Conservation (phyloP, 2,797 vertebrate species). For the Onychomys arenicola region DNA sequence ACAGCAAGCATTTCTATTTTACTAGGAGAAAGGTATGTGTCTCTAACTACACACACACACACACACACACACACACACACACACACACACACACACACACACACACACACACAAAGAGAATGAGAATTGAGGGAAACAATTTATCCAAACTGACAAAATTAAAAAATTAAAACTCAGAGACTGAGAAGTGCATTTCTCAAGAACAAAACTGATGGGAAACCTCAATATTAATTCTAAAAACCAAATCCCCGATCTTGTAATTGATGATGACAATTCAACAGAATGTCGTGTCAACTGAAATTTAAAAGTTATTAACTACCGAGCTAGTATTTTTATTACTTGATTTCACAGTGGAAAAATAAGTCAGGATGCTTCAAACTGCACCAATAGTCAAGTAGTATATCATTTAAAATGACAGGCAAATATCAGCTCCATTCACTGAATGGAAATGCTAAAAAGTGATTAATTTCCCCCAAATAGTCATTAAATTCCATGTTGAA, state of each 20-base stretch:
- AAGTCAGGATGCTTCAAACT: slow-evolving; percentile 73
- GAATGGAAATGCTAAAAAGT: slow-evolving; percentile 81
- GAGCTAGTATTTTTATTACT: slow-evolving; percentile 67
- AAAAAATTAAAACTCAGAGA: slow-evolving; percentile 59
- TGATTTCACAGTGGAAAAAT: slow-evolving; percentile 70
- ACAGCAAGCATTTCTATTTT: slow-evolving; percentile 58
- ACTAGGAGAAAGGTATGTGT: background rate
- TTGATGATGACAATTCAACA: slow-evolving; percentile 50
- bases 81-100: no score
- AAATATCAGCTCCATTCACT: slow-evolving; percentile 82
- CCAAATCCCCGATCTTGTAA: slow-evolving; percentile 44
- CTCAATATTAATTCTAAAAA: slow-evolving; percentile 63
- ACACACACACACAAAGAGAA: background rate
- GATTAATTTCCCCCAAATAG: slow-evolving; percentile 55
- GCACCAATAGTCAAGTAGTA: slow-evolving; percentile 59
- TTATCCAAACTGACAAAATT: slow-evolving; percentile 61
- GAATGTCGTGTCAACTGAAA: slow-evolving; percentile 50
- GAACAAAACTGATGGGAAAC: slow-evolving; percentile 61
- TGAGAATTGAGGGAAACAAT: slow-evolving; percentile 19
- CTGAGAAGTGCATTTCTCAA: slow-evolving; percentile 52
- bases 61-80: no score
- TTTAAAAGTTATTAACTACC: slow-evolving; percentile 58
- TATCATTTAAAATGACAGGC: slow-evolving; percentile 79
- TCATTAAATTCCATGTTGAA: slow-evolving; percentile 69
- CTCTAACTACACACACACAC: background rate